Base-by-base conservation (phyloP, 2,888 invertebrate species). In the Ischnura elegans region DNA sequence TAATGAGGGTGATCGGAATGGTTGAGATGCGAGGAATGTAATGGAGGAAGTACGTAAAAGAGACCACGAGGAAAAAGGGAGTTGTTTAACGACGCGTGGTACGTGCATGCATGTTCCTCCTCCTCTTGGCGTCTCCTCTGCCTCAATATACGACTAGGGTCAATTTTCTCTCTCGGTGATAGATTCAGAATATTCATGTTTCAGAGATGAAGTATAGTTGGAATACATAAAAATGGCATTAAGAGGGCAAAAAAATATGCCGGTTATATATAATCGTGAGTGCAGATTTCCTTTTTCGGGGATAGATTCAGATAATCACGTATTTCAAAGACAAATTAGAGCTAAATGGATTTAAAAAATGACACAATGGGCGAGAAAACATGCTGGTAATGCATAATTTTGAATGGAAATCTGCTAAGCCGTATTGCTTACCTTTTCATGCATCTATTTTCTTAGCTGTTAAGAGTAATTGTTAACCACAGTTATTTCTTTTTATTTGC, bases 1-100 rank as follows among this genome's bases (percentile, higher is more conserved):
- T 86, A 86, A 86, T 90, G 61, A 90, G 66, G 90, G 66, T 36
- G 90, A 90, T 90, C 61, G 90, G 90, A 90, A 90, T 90, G 90
- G 61, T 61, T 61, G 42, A 43, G 55, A 42, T 61, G 90, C 90
- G 43, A 66, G 90, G 90, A 90, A 90, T 90, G 90, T 43, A 66
- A 90, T 61, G 55, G 61, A 90, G 90, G 66, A 61, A 43, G 43
- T 55, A 90, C 25, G 43, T 55, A 90, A 43, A 76, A 42, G n/a
- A 55, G 42, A 55, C 25, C 21, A 61, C 61, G 66, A 42, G 2
- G 29, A 19, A 1, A 51, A 19, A 90, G 90, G 66, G 90, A 61
- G 90, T 43, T 61, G 66, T 66, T 55, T 46, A 87, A 87, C 87
- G 87, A 61, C 42, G 43, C 90, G 55, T 61, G 61, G 42, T 42